Percentiles rank a stretch among this genome's conserved stretches.
Conservation (phyloP, 2,888 invertebrate species). For the Lathronympha strigana region DNA sequence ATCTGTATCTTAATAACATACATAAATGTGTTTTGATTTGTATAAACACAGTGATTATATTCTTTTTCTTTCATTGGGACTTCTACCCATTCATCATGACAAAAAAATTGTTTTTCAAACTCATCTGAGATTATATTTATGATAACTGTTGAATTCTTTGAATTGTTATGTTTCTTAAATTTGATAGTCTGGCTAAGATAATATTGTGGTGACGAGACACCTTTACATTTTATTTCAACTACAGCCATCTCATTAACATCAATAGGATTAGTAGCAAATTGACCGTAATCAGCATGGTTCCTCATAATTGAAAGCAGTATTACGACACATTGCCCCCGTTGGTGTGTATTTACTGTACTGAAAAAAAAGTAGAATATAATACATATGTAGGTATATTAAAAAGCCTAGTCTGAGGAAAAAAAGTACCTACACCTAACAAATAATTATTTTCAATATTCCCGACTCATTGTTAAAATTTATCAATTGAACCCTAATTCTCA, state of each 20-base stretch:
- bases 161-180: not conserved
- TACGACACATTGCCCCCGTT: not conserved
- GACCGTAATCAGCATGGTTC: too few species aligned
- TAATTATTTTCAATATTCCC: too few species aligned
- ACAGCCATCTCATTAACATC: not conserved
- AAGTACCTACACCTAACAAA: too few species aligned
- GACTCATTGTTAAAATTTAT: too few species aligned
- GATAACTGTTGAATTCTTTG: not conserved
- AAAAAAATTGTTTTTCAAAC: not conserved
- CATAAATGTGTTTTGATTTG: not conserved
- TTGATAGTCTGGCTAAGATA: not conserved
- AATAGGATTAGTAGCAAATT: too few species aligned
- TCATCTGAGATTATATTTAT: not conserved
- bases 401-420: too few species aligned
- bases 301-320: not conserved
- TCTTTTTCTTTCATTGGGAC: not conserved
- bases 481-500: too few species aligned
- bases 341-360: not conserved
- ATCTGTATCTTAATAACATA: not conserved
- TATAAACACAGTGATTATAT: not conserved
- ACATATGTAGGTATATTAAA: too few species aligned
- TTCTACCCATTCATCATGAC: not conserved
- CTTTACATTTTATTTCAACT: not conserved
- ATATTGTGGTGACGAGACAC: too few species aligned
- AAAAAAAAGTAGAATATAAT: not conserved